Conservation (phyloP, 2,113 vertebrate species). For the Ivindomyrus marchei region DNA sequence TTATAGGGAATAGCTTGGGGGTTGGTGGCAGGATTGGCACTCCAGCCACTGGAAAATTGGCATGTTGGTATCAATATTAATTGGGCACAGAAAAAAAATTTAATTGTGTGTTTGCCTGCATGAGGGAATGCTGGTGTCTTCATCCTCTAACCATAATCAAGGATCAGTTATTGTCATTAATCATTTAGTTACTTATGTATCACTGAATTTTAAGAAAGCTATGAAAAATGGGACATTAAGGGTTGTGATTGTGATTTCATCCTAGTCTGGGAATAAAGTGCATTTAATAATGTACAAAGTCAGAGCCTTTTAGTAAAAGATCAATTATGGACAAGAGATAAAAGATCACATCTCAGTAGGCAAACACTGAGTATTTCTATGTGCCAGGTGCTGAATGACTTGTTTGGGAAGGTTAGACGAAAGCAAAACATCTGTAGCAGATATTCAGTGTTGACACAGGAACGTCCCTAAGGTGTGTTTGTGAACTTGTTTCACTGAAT, state of each 20-base stretch:
- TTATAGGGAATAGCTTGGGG: no score
- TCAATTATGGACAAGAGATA: not conserved
- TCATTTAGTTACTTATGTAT: not conserved
- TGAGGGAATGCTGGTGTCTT: not conserved
- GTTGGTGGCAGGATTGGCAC: no score
- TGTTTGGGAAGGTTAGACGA: not conserved
- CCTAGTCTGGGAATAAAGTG: not conserved
- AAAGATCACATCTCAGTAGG: not conserved
- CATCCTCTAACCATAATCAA: not conserved
- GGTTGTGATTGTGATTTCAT: not conserved
- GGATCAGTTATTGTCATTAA: not conserved
- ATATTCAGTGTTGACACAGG: slow-evolving; percentile 7
- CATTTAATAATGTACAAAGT: not conserved
- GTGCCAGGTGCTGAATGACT: not conserved
- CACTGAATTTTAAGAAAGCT: not conserved
- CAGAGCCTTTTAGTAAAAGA: not conserved
- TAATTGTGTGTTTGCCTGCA: not conserved
- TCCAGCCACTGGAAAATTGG: no score
- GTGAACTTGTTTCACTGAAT: not conserved
- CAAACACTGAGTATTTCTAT: not conserved
- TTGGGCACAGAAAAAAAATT: not conserved
- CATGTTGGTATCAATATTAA: not conserved
- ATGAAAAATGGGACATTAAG: not conserved
- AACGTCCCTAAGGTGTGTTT: slow-evolving; percentile 14
- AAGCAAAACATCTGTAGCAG: not conserved